phyloP scores from a whole-genome alignment of 2,888 invertebrate genomes.

The Cantharis flavilabris region DNA sequence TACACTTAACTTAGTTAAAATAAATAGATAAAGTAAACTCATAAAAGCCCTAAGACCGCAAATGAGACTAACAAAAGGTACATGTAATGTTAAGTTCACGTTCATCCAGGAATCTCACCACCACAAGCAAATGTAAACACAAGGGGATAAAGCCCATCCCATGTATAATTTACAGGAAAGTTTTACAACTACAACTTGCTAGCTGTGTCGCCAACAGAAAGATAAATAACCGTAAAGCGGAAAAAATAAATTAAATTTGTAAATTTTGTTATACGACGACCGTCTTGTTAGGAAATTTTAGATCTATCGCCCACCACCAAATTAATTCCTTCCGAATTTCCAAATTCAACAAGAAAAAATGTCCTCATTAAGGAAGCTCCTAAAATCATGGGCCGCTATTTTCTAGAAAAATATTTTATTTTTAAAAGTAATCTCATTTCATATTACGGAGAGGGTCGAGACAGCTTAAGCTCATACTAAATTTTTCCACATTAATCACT shows the following conservation, averaged over 20 bases:
- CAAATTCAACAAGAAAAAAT: too few relatives aligned
- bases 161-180: slow-evolving; percentile 38
- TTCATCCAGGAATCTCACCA: slow-evolving; percentile 13
- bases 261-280: slow-evolving; percentile 35
- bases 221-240: slow-evolving; percentile 38
- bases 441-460: neutral
- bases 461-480: neutral
- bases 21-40: slow-evolving; percentile 13
- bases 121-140: slow-evolving; percentile 30
- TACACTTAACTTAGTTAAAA: neutral
- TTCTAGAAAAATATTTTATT: neutral
- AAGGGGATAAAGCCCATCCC: slow-evolving; percentile 36
- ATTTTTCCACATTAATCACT: slow-evolving; percentile 9
- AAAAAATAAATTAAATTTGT: slow-evolving; percentile 38
- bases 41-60: slow-evolving; percentile 12
- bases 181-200: slow-evolving; percentile 41
- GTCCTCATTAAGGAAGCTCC: neutral
- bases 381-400: neutral
- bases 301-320: neutral
- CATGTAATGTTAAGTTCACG: slow-evolving; percentile 7
- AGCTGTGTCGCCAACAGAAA: slow-evolving; percentile 35
- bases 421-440: neutral
- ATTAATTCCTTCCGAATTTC: neutral
- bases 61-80: slow-evolving; percentile 2
- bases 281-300: slow-evolving; percentile 13